Percentiles rank a stretch among this genome's conserved stretches.
Conservation (phyloP, 2,797 vertebrate species). For the Hydrolagus colliei region DNA sequence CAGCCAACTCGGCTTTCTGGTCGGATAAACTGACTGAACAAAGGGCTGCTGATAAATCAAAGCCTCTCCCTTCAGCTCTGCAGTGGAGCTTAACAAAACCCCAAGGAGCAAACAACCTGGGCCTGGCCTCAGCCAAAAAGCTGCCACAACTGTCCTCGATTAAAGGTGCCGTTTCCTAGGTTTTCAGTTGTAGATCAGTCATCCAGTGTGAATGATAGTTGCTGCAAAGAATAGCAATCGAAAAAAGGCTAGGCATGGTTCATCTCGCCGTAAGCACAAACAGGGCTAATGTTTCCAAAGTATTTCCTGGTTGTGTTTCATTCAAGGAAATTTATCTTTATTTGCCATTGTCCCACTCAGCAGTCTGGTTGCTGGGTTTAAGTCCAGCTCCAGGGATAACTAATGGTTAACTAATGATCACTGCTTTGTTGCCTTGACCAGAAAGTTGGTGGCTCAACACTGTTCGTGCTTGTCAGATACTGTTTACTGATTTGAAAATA, state of each 20-base stretch:
- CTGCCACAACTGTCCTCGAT: constrained; percentile 50
- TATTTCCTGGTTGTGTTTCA: not conserved
- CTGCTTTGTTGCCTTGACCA: not conserved
- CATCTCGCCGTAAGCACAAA: not conserved
- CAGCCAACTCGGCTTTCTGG: constrained; percentile 95
- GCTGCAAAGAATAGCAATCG: constrained; percentile 5
- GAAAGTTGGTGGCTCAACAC: not conserved
- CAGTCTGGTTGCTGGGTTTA: not conserved
- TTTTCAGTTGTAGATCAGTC: constrained; percentile 44
- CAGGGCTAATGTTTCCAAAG: not conserved
- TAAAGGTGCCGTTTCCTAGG: constrained; percentile 47
- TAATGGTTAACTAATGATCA: not conserved
- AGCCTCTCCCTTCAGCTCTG: constrained; percentile 65
- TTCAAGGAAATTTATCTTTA: not conserved
- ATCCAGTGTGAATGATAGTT: constrained; percentile 19
- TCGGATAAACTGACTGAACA: constrained; percentile 73
- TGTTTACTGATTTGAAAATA: not conserved
- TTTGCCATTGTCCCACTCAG: not conserved
- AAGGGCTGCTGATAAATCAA: constrained; percentile 94
- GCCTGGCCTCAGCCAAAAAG: constrained; percentile 60
- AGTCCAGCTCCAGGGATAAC: not conserved
- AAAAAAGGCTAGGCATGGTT: not conserved
- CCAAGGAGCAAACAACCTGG: constrained; percentile 67
- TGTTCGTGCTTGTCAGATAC: no score
- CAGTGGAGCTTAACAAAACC: constrained; percentile 74